Conservation (phyloP, 1,140 invertebrate genomes). For the Leptopilina boulardi region DNA sequence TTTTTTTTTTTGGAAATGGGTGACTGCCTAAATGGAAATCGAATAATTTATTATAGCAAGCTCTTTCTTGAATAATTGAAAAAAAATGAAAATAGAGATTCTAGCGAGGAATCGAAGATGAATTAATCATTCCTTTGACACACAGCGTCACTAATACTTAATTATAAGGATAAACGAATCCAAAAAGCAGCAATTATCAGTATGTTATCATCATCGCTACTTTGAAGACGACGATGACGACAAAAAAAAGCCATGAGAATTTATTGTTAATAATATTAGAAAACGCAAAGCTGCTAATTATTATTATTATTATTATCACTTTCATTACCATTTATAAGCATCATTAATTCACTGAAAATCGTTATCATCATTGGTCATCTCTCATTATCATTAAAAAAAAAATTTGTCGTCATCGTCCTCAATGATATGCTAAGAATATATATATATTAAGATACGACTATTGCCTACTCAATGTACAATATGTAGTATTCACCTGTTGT, state of each 20-base stretch:
- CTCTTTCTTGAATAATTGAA: neutral
- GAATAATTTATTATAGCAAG: neutral
- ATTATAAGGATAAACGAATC: constrained; percentile 56
- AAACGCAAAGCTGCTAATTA: constrained; percentile 32
- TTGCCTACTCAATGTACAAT: constrained; percentile 77
- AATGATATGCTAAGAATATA: constrained; percentile 57
- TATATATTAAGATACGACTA: constrained; percentile 74
- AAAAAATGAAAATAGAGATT: constrained; percentile 41
- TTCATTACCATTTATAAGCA: constrained; percentile 50
- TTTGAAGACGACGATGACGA: constrained; percentile 58
- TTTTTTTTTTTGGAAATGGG: constrained; percentile 24
- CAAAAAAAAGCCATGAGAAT: constrained; percentile 23
- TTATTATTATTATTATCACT: constrained; percentile 48
- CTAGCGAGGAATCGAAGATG: constrained; percentile 50
- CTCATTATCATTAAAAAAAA: constrained; percentile 48
- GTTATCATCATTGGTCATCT: neutral
- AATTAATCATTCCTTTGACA: constrained; percentile 67
- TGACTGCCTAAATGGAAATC: constrained; percentile 38
- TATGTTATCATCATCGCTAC: constrained; percentile 59
- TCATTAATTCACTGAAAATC: constrained; percentile 21
- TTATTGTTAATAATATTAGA: constrained; percentile 30
- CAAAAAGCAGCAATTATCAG: constrained; percentile 60
- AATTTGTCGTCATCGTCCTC: constrained; percentile 56
- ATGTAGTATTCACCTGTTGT: constrained; percentile 78
- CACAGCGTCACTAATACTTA: constrained; percentile 60